Conservation (phyloP, 2,888 invertebrate genomes). For the Lymantria monacha region DNA sequence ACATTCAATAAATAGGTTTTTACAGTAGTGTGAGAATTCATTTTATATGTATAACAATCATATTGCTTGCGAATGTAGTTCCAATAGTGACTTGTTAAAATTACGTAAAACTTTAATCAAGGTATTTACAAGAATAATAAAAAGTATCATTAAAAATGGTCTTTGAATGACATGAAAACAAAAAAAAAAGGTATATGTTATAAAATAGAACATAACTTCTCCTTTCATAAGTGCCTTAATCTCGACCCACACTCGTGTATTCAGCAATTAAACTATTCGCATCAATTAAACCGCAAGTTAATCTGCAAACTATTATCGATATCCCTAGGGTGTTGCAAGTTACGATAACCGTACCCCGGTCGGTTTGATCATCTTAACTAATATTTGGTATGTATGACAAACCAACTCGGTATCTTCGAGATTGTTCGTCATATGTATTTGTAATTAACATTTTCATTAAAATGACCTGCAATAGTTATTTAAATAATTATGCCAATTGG, state of each 20-base stretch:
- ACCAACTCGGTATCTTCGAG: constrained; percentile 17
- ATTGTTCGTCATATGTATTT: neutral
- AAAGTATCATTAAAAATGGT: neutral
- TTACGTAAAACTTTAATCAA: neutral
- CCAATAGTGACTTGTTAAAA: neutral
- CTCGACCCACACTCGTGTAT: constrained; percentile 12
- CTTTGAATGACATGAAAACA: neutral
- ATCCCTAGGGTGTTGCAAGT: constrained; percentile 39
- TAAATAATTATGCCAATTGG: no score
- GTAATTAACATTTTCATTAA: no score
- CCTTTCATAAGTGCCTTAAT: neutral
- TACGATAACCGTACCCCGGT: constrained; percentile 49
- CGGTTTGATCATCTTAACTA: constrained; percentile 47
- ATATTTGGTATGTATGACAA: constrained; percentile 53
- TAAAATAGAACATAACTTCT: neutral
- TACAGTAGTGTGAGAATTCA: constrained; percentile 27
- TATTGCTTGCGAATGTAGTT: neutral
- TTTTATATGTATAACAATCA: constrained; percentile 25
- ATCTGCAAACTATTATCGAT: constrained; percentile 42
- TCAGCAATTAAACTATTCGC: constrained; percentile 32
- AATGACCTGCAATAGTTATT: no score
- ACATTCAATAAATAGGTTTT: constrained; percentile 23
- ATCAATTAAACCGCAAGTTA: constrained; percentile 40
- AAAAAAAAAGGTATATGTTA: neutral
- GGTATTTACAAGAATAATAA: no score